These are phyloP conservation scores for Apamea crenata DNA, from an alignment of 2,888 invertebrate species.

Conservation along the genomic window DNA sequence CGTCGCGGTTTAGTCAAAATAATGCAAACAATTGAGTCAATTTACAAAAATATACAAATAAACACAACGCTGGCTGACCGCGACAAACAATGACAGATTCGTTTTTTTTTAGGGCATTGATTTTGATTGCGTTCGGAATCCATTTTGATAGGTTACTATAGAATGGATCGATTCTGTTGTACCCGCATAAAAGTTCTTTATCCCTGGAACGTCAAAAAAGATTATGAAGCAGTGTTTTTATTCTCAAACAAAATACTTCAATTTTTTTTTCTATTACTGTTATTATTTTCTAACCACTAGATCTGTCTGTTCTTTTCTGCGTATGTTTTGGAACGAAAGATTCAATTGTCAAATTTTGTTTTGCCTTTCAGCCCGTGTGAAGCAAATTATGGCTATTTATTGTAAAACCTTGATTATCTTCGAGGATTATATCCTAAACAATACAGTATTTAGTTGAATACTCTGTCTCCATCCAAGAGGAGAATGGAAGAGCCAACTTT, in stretches of 20 bases:
- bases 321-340: constrained; percentile 63
- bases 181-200: background rate
- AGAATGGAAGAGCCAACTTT: constrained; percentile 88
- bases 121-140: constrained; percentile 18
- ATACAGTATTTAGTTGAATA: constrained; percentile 62
- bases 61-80: constrained; percentile 26
- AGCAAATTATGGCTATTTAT: constrained; percentile 69
- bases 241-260: background rate
- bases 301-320: background rate
- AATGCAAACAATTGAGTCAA: background rate
- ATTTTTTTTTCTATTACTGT: background rate
- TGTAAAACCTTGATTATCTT: constrained; percentile 55
- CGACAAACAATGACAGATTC: background rate
- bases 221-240: too few species aligned
- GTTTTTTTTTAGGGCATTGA: background rate
- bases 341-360: constrained; percentile 73
- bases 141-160: background rate
- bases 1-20: background rate
- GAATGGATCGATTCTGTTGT: background rate
- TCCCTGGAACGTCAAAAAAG: background rate
- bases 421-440: constrained; percentile 58
- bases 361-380: constrained; percentile 60
- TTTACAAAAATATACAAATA: constrained; percentile 5
- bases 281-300: background rate
- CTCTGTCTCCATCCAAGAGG: constrained; percentile 31